Base-by-base conservation (phyloP, 2,888 invertebrate genomes). In the Eupithecia subumbrata region DNA sequence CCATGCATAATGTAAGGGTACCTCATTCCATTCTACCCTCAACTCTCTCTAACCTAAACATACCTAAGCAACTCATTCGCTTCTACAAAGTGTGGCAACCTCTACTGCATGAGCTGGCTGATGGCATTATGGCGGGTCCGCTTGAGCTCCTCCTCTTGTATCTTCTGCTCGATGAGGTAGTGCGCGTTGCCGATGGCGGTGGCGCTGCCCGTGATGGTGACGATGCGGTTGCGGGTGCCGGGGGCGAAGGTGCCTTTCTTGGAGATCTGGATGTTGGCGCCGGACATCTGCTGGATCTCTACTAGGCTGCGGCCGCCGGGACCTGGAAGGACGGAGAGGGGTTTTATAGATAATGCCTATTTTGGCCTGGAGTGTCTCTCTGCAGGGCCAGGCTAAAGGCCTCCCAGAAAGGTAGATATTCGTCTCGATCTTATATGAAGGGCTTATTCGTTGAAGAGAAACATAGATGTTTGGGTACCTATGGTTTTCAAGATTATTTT, bases 191-290 rank as follows among this genome's bases (percentile, higher is more conserved):
- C 96, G 95, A 99, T 98, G 95, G 98, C 97, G 93, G 96, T 97
- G 88, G 97, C 96, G 88, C 97, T 96, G 94, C 99, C 99, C 88
- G 97, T 97, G 95, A 99, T 98, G 93, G 99, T 98, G 84, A 99
- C 99, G 95, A 99, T 98, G 90, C 99, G 97, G 96, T 99, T 99
- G 93, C 98, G 97, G 84, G 99, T 99, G 94, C 99, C 99, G 83
- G 99, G 99, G 88, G 98, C 98, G 96, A 98, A 99, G 89, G 98
- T 98, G 92, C 99, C 99, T 96, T 99, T 99, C 96, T 99, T 99
- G 85, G 98, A 98, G 95, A 99, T 99, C 96, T 99, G 99, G 95
- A 99, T 98, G 96, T 98, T 98, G 94, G 99, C 98, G 93, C 99
- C 98, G 90, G 98, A 98, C 95, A 97, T 96, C 95, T 98, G 98